Percentiles rank a stretch among this genome's conserved stretches.
phyloP scores from a whole-genome alignment of 2,797 vertebrate genomes.

The Gouania willdenowi region DNA sequence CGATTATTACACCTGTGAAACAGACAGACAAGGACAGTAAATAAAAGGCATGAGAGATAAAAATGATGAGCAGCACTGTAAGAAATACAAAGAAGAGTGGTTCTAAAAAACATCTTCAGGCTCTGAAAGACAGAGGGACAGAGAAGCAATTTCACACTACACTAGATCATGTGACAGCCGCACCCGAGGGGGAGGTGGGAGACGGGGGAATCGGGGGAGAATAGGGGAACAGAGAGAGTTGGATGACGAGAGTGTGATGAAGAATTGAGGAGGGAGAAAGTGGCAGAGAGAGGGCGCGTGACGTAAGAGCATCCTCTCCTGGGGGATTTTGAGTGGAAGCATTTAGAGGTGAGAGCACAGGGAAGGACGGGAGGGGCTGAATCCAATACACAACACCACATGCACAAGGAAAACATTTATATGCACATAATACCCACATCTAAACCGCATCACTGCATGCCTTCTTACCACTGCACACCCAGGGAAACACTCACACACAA shows the following conservation, averaged over 20 bases:
- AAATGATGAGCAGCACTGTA: constrained; percentile 42
- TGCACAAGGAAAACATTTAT: constrained; percentile 41
- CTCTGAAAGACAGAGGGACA: constrained; percentile 50
- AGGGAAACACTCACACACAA: constrained; percentile 15
- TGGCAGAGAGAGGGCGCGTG: constrained; percentile 38
- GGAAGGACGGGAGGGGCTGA: constrained; percentile 52
- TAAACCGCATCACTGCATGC: constrained; percentile 35
- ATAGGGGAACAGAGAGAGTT: constrained; percentile 1
- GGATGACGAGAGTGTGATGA: constrained; percentile 43
- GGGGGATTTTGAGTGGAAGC: constrained; percentile 69
- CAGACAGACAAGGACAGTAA: too few species aligned
- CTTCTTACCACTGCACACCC: constrained; percentile 32
- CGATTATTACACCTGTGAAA: constrained; percentile 85
- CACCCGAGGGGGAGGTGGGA: constrained; percentile 56
- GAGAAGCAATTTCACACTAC: constrained; percentile 74
- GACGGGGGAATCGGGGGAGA: too few species aligned
- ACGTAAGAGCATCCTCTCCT: constrained; percentile 63
- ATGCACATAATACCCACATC: constrained; percentile 44
- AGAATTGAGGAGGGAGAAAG: constrained; percentile 15
- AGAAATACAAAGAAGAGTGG: constrained; percentile 49
- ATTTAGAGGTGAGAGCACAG: constrained; percentile 72
- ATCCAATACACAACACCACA: constrained; percentile 46
- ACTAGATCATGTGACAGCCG: constrained; percentile 75
- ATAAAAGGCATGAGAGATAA: too few species aligned
- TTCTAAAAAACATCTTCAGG: constrained; percentile 48